These are phyloP conservation scores for Brachionus paranguensis DNA, from an alignment of 1,140 invertebrate species.

Conservation along the genomic window DNA sequence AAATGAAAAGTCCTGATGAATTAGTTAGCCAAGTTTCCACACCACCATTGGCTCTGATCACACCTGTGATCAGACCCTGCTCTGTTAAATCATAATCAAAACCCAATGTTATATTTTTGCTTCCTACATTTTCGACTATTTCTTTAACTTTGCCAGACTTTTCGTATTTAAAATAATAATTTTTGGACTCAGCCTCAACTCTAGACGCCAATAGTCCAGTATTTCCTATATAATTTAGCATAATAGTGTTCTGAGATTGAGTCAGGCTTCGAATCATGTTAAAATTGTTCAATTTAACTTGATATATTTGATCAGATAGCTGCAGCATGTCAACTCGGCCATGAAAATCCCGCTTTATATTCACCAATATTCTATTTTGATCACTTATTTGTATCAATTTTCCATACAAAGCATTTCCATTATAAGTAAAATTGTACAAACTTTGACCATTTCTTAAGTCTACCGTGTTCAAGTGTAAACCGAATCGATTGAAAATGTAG, in stretches of 20 bases:
- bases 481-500: conserved; percentile 90
- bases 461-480: conserved; percentile 82
- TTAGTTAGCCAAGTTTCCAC: not conserved
- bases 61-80: not conserved
- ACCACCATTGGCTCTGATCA: not conserved
- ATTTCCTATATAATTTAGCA: conserved; percentile 83
- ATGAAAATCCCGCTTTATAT: conserved; percentile 74
- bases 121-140: not conserved
- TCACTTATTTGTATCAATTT: conserved; percentile 85
- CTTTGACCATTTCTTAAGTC: conserved; percentile 86
- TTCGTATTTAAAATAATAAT: not conserved
- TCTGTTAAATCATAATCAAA: not conserved
- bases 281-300: conserved; percentile 73
- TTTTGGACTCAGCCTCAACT: conserved; percentile 68
- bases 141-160: not conserved
- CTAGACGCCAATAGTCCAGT: conserved; percentile 68
- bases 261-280: conserved; percentile 80
- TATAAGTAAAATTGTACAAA: conserved; percentile 85
- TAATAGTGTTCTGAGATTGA: conserved; percentile 81
- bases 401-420: conserved; percentile 89
- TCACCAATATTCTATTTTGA: conserved; percentile 79
- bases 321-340: conserved; percentile 66
- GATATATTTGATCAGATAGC: conserved; percentile 68
- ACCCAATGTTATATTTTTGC: not conserved
- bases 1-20: not conserved